phyloP scores from a whole-genome alignment of 2,888 invertebrate species.

The Sipunculus nudus region DNA sequence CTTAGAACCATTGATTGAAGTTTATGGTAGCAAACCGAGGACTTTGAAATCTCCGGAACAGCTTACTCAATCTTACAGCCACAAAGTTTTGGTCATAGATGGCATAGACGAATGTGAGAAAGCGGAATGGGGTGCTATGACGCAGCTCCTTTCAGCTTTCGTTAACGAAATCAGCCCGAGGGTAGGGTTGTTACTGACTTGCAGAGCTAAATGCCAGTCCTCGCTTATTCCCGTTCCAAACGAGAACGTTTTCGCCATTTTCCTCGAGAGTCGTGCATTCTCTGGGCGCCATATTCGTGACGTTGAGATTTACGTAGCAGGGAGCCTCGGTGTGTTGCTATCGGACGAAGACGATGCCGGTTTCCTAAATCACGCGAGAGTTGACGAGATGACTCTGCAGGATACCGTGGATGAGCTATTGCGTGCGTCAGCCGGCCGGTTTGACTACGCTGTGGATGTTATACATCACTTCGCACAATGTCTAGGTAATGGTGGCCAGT shows the following conservation, averaged over 20 bases:
- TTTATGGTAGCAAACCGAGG: too few species aligned
- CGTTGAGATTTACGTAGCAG: slow-evolving; percentile 31
- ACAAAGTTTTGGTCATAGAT: slow-evolving; percentile 31
- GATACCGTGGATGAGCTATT: slow-evolving; percentile 34
- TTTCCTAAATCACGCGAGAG: slow-evolving; percentile 24
- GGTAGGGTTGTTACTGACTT: too few species aligned
- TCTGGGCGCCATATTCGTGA: slow-evolving; percentile 31
- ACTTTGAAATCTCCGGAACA: too few species aligned
- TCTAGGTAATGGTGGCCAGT: slow-evolving; percentile 25
- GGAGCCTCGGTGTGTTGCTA: slow-evolving; percentile 28
- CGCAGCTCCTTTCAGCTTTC: slow-evolving; percentile 15
- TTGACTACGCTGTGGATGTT: slow-evolving; percentile 34
- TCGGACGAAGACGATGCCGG: slow-evolving; percentile 34
- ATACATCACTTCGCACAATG: slow-evolving; percentile 31
- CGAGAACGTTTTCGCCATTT: too few species aligned
- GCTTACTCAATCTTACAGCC: too few species aligned
- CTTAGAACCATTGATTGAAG: too few species aligned
- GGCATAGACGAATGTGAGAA: slow-evolving; percentile 16
- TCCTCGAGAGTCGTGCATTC: too few species aligned
- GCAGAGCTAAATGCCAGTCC: too few species aligned
- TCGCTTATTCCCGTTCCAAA: too few species aligned
- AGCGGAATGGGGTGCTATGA: slow-evolving; percentile 17
- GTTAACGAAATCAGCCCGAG: slow-evolving; percentile 13
- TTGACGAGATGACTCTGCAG: slow-evolving; percentile 32
- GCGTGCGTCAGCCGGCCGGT: slow-evolving; percentile 29